These are phyloP conservation scores for Spilarctia lutea DNA, from an alignment of 2,888 invertebrate species.

Conservation along the genomic window DNA sequence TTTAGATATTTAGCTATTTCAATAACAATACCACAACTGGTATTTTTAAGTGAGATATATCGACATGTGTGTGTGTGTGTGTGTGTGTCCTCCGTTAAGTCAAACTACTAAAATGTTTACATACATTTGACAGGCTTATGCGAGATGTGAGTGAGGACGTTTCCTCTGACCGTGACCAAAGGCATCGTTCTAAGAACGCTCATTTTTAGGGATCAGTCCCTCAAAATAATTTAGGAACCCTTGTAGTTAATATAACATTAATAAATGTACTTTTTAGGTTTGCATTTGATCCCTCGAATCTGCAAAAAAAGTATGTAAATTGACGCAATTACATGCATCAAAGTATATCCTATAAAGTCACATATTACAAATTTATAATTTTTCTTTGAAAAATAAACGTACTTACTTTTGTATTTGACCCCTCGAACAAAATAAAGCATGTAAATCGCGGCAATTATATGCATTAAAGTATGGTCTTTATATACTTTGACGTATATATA, in stretches of 20 bases:
- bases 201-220: not conserved
- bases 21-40: not conserved
- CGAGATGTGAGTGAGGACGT: constrained; percentile 10
- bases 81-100: not conserved
- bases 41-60: not conserved
- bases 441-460: too few species aligned
- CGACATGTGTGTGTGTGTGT: not conserved
- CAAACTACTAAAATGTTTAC: constrained; percentile 5
- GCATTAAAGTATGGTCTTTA: too few species aligned
- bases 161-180: constrained; percentile 25
- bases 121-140: not conserved
- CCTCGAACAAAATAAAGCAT: too few species aligned
- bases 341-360: too few species aligned
- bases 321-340: too few species aligned
- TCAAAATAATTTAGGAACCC: not conserved
- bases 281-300: too few species aligned
- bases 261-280: too few species aligned
- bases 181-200: not conserved
- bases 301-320: too few species aligned
- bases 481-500: not conserved
- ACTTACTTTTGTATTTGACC: too few species aligned
- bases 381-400: too few species aligned
- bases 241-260: not conserved
- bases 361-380: too few species aligned
- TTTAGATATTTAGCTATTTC: too few species aligned